phyloP scores from a whole-genome alignment of 1,140 invertebrate species.

The Drepana arcuata region DNA sequence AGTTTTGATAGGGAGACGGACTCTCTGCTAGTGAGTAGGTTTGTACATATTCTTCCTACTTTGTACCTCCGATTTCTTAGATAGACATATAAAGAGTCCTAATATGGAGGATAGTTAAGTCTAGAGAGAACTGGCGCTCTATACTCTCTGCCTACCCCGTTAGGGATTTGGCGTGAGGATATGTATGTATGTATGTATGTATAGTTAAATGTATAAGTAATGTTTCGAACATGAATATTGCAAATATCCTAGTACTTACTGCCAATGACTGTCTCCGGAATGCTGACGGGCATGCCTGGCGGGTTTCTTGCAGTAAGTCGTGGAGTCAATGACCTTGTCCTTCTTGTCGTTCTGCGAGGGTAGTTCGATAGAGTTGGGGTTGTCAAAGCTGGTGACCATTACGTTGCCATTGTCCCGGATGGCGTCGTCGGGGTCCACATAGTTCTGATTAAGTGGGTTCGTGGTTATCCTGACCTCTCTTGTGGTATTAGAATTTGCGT shows the following conservation, averaged over 20 bases:
- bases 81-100: no score
- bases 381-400: conserved; percentile 79
- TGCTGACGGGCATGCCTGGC: conserved; percentile 51
- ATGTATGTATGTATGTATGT: neutral
- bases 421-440: conserved; percentile 77
- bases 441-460: conserved; percentile 81
- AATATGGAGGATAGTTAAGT: no score
- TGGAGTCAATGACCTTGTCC: conserved; percentile 74
- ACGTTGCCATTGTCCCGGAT: conserved; percentile 66
- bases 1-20: no score
- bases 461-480: conserved; percentile 81
- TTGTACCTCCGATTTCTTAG: no score
- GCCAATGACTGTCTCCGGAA: conserved; percentile 66
- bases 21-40: no score
- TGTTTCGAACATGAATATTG: conserved; percentile 1
- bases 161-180: no score
- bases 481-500: no score
- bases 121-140: no score
- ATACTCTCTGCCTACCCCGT: no score
- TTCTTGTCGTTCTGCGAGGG: conserved; percentile 67
- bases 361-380: conserved; percentile 81
- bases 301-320: conserved; percentile 80
- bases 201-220: neutral
- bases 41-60: no score
- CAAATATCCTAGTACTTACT: conserved; percentile 55